Percentiles rank a stretch among this genome's conserved stretches.
Evolutionary conservation across 2,797 vertebrate species (phyloP).

Genomic region (Amniataba percoides): DNA sequence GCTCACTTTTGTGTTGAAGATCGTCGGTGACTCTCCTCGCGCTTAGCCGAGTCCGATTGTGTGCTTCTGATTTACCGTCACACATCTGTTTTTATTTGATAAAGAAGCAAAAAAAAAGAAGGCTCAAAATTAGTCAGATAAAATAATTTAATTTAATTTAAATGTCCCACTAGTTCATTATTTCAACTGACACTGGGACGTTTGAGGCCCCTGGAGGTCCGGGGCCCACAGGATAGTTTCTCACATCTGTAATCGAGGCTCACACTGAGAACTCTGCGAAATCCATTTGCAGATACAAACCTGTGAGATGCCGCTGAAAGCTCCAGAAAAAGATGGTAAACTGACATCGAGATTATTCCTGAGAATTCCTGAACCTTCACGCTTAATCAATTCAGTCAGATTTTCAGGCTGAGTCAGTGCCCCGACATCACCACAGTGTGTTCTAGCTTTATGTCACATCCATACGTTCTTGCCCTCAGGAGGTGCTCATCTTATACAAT

Average conservation of each 20-base stretch:
- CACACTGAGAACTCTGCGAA: not conserved
- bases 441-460: not conserved
- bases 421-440: not conserved
- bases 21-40: not conserved
- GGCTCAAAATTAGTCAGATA: not conserved
- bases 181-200: not conserved
- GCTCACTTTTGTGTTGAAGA: not conserved
- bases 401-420: not conserved
- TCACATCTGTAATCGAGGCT: not conserved
- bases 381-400: not conserved
- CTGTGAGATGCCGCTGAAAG: not conserved
- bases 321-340: not conserved
- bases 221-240: not conserved
- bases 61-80: not conserved
- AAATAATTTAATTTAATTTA: constrained; percentile 13
- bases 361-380: not conserved
- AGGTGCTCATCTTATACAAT: not conserved
- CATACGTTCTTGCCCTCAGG: not conserved
- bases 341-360: not conserved
- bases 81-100: not conserved
- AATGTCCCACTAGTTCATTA: not conserved
- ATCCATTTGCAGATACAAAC: not conserved
- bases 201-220: not conserved
- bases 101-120: not conserved
- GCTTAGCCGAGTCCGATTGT: not conserved